Conservation (phyloP, 1,140 invertebrate species). For the Conus ventricosus region DNA sequence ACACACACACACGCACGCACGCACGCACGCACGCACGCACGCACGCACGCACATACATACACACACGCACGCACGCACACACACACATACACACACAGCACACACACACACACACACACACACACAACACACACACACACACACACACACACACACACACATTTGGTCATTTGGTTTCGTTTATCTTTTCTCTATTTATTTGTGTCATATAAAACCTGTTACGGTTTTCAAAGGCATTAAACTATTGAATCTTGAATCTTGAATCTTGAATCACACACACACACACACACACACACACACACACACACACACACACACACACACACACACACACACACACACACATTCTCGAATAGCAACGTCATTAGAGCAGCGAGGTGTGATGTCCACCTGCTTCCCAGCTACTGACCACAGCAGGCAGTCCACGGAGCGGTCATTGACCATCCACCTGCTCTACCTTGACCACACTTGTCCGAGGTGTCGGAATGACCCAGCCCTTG, state of each 20-base stretch:
- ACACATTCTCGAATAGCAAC: not conserved
- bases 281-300: slow-evolving; percentile 12
- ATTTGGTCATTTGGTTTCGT: not conserved
- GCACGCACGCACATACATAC: not conserved
- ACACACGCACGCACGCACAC: not conserved
- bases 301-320: slow-evolving; percentile 12
- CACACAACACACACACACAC: not conserved
- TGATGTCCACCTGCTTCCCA: too few species aligned
- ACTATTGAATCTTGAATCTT: too few species aligned
- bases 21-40: not conserved
- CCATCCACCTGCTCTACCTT: too few species aligned
- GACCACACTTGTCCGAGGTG: too few species aligned
- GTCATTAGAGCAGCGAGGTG: too few species aligned
- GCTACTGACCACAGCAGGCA: too few species aligned
- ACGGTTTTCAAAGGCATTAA: too few species aligned
- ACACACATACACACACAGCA: not conserved
- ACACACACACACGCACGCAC: not conserved
- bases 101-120: not conserved
- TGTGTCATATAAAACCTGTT: too few species aligned
- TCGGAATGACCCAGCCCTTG: too few species aligned
- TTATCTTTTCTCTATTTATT: too few species aligned
- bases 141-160: slow-evolving; percentile 14
- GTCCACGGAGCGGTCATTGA: too few species aligned
- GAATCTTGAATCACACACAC: too few species aligned
- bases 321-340: slow-evolving; percentile 14